phyloP scores from a whole-genome alignment of 1,140 invertebrate species.

The Heliconius himera region DNA sequence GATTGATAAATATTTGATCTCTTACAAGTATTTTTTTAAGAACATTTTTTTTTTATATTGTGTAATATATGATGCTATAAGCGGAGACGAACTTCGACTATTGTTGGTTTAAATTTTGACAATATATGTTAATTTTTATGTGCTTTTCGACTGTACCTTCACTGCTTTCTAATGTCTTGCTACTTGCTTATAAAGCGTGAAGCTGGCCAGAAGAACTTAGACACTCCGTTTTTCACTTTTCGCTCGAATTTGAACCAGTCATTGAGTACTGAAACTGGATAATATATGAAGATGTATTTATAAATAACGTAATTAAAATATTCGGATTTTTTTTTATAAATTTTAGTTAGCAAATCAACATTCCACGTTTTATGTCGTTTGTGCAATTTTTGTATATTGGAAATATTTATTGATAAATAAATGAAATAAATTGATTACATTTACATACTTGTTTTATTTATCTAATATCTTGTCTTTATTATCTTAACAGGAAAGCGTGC shows the following conservation, averaged over 20 bases:
- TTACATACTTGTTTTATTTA: not conserved
- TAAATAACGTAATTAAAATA: no score
- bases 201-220: no score
- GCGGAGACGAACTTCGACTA: not conserved
- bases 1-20: not conserved
- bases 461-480: no score
- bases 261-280: no score
- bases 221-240: no score
- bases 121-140: not conserved
- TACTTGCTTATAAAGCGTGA: no score
- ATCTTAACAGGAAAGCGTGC: no score
- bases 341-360: not conserved
- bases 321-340: not conserved
- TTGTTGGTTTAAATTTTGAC: not conserved
- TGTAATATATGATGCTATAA: not conserved
- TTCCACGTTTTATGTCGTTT: not conserved
- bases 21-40: not conserved
- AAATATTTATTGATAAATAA: not conserved
- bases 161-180: no score
- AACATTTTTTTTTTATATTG: no score
- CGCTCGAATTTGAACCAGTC: no score
- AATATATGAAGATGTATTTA: no score
- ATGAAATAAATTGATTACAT: not conserved
- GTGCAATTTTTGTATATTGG: not conserved
- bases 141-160: no score